Evolutionary conservation across 1,140 invertebrate species (phyloP), one percentile per base, ranked within the genome.

Genomic region (Drosophila oshimai): DNA sequence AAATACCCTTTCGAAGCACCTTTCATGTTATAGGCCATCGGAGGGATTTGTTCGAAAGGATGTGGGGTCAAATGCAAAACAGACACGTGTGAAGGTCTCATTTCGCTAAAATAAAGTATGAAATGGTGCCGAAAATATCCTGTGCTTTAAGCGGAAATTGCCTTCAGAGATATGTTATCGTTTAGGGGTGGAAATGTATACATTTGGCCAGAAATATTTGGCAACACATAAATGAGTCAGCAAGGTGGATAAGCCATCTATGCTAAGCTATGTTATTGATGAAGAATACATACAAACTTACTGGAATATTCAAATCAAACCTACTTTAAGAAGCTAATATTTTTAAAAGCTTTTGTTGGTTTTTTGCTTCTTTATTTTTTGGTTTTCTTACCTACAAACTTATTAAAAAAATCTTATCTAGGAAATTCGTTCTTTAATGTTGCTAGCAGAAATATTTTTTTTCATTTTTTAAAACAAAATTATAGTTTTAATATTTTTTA

Each of bases 71-170:
- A 47, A 60, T 60, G 67, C 67, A 51, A 67, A 68, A 9, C 29
- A 18, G 29, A 68, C 68, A 71, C 54, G 68, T 72, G 67, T 50
- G 17, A 13, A 6, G 12, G 9, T 15, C 34, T 26, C 34, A 33
- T 22, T 20, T 33, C 13, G 29, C 18, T 18, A 29, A 36, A 42
- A 22, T 28, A 13, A 17, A 18, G 6, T 51, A 12, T 41, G 24
- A 34, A 44, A 24, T 45, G 47, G 12, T 54, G 54, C 68, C 47
- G 47, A 72, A 72, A 72, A 72, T 72, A 72, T 61, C 54, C 62
- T 65, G 58, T 41, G 61, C 34, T 20, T 61, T 61, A 44, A 37
- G 28, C 54, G 68, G 67, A 72, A 72, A 61, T 72, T 61, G 46
- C 67, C 34, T 50, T 34, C 26, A 71, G 7, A 31, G 26, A 44